phyloP scores from a whole-genome alignment of 2,113 vertebrate genomes.

The Entomyzon cyanotis region DNA sequence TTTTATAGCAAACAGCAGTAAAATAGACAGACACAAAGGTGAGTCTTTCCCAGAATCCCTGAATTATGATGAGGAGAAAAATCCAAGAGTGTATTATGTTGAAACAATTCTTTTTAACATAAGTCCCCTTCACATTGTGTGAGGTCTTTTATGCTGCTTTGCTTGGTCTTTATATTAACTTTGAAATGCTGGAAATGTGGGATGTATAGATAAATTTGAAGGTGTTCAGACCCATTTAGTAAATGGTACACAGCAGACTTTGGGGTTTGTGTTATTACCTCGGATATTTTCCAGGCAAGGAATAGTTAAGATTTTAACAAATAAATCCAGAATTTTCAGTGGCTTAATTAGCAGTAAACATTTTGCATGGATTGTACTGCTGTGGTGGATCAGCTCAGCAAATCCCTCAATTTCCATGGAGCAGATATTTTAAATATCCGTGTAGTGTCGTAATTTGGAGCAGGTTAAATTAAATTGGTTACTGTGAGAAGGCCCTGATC shows the following conservation, averaged over 20 bases:
- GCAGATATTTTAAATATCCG: not conserved
- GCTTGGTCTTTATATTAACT: not conserved
- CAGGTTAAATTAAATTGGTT: not conserved
- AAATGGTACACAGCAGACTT: not conserved
- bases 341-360: not conserved
- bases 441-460: not conserved
- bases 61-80: not conserved
- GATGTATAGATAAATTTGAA: not conserved
- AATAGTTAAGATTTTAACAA: not conserved
- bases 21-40: conserved; percentile 99
- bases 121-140: not conserved
- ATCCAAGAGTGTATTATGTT: not conserved
- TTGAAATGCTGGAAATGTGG: not conserved
- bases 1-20: conserved; percentile 98
- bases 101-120: not conserved
- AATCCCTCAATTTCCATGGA: not conserved
- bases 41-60: conserved; percentile 20
- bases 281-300: not conserved
- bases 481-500: not conserved
- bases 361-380: not conserved
- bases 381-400: not conserved
- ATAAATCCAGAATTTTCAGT: not conserved
- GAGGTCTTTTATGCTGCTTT: not conserved
- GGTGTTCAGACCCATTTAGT: not conserved
- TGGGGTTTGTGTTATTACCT: not conserved